Base-by-base conservation (phyloP, 2,888 invertebrate genomes). In the Mythimna lalbum region DNA sequence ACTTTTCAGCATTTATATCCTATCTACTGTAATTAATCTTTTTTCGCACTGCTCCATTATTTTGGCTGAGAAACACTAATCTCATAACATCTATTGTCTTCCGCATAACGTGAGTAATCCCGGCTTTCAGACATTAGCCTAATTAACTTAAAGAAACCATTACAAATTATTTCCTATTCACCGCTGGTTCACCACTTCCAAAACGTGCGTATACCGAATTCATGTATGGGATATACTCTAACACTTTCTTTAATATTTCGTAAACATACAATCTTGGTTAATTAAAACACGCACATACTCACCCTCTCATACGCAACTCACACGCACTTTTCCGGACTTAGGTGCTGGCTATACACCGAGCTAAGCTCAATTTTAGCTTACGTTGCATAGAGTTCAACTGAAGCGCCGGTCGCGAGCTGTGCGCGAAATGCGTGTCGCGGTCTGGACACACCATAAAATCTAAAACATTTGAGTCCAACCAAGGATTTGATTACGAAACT, bases 131-230 rank as follows among this genome's bases (percentile, higher is more conserved):
- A 3, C 43, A 27, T 5, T 47, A 17, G n/a, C 50, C 47, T 78
- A 74, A 79, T 74, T 73, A 63, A 33, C 36, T 63, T 60, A 63
- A 63, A 63, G 57, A 81, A 76, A 52, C 69, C 69, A 55, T 63
- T 55, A 60, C 23, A 63, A 50, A 36, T 50, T 19, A 52, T 50
- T 81, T 63, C 55, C 55, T 68, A 57, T 64, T 61, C 43, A 49
- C 47, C 17, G 52, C n/a, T 62, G n/a, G 64, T 76, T 69, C 53
- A 76, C 17, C 12, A 47, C 39, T 76, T 57, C 57, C 70, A 69
- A 2, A 53, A 64, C 36, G 39, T 53, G 60, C 0, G 53, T 49
- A 62, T 23, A 61, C 7, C 0, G 17, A 67, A 72, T 70, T 69
- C 3, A 64, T 75, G 65, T 70, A 69, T 60, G 61, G 39, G 57